Percentiles rank a stretch among this genome's conserved stretches.
These are phyloP conservation scores for Bombus waltoni DNA, from an alignment of 1,140 invertebrate genomes.

Conservation along the genomic window DNA sequence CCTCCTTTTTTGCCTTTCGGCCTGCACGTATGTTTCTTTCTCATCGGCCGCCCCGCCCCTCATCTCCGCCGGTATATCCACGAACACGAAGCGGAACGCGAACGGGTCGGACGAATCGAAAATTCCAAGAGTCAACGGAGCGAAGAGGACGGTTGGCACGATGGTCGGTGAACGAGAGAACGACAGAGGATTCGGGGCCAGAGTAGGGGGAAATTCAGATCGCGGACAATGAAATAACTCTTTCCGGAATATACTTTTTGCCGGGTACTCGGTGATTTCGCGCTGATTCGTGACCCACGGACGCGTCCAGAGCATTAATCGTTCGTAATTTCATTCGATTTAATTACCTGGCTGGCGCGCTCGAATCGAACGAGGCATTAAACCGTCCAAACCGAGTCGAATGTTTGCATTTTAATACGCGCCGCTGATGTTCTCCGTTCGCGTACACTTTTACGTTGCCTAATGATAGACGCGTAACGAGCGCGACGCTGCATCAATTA, in stretches of 20 bases:
- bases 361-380: constrained; percentile 72
- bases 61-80: not conserved
- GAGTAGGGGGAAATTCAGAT: constrained; percentile 3
- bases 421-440: constrained; percentile 59
- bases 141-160: too few species aligned
- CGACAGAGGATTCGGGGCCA: not conserved
- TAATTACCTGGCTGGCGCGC: constrained; percentile 72
- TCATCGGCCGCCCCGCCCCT: not conserved
- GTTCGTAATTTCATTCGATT: constrained; percentile 79
- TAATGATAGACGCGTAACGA: constrained; percentile 75
- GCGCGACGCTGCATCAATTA: constrained; percentile 69
- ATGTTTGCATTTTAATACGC: constrained; percentile 76
- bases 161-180: not conserved
- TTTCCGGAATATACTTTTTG: constrained; percentile 57
- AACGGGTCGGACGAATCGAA: too few species aligned
- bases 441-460: constrained; percentile 66
- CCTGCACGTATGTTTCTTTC: not conserved
- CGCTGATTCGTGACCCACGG: constrained; percentile 59
- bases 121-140: too few species aligned
- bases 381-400: constrained; percentile 68
- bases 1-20: not conserved
- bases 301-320: constrained; percentile 71
- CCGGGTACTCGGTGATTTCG: constrained; percentile 55
- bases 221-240: constrained; percentile 42
- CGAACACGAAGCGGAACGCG: too few species aligned